Base-by-base conservation (phyloP, 2,113 vertebrate species). In the Nothocercus julius region DNA sequence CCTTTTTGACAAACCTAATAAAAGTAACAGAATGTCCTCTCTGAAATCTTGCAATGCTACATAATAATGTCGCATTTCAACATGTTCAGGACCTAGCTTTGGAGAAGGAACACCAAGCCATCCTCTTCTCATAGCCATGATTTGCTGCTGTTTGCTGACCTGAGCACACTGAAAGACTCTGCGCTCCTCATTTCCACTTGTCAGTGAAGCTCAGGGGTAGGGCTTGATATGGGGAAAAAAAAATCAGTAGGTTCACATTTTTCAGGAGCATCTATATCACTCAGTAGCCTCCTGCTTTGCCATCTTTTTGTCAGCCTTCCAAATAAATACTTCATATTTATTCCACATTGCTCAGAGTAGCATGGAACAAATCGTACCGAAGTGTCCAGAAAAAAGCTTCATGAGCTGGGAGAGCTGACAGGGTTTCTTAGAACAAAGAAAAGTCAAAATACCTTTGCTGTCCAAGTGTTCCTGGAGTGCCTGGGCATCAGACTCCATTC, bases 1-100 rank as follows among this genome's bases (percentile, higher is more conserved):
- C 74, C 62, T 87, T 93, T 95, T 87, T 59, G 78, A 89, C 73
- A 94, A 95, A 94, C 92, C 62, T 93, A 93, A 92, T 96, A 95
- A 96, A 94, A 81, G 82, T 96, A 96, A 92, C 77, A 95, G 91
- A 96, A 93, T 89, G 44, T 34, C 49, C 53, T 93, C 90, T 94
- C 92, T 94, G 92, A 87, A 92, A 76, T 85, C 78, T 69, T 91
- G 77, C 89, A 92, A 91, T 30, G 30, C 62, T 87, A 44, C 59
- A 79, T 87, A 91, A 89, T 87, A 62, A 82, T 53, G 74, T 68
- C 89, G 53, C 86, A 66, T 94, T 93, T 92, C 88, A 95, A 66
- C 68, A 61, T 64, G 56, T 90, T 78, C 93, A 93, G 61, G 74
- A 90, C 38, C 67, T 66, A 20, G 20, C 34, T 77, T 92, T 93